Evolutionary conservation across 2,113 vertebrate genomes (phyloP).

Genomic region (Chunga burmeisteri): DNA sequence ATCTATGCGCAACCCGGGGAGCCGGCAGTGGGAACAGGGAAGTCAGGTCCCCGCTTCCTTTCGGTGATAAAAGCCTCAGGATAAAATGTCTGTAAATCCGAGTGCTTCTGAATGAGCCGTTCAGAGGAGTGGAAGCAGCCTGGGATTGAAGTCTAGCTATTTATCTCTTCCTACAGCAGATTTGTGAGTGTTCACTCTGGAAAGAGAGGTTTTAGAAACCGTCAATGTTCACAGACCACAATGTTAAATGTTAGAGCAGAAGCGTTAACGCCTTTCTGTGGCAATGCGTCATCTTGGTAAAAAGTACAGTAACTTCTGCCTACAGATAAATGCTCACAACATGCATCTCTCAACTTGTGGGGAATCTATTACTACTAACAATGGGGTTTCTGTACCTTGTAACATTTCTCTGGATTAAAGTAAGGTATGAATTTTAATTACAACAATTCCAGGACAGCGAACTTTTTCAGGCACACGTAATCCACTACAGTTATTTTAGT

Average conservation of each 20-base stretch:
- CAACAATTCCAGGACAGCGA: not conserved
- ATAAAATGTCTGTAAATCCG: not conserved
- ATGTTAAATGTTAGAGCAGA: not conserved
- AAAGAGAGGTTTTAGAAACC: not conserved
- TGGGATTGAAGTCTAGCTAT: not conserved
- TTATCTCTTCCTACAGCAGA: not conserved
- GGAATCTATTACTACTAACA: not conserved
- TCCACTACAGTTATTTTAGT: not conserved
- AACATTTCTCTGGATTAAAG: not conserved
- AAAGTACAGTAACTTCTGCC: not conserved
- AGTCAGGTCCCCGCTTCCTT: not conserved
- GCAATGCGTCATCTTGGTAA: not conserved
- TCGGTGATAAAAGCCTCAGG: not conserved
- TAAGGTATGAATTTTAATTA: not conserved
- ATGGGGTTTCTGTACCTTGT: not conserved
- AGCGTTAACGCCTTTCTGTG: not conserved
- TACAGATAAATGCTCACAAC: not conserved
- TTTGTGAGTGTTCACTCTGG: not conserved
- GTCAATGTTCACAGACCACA: not conserved
- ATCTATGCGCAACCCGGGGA: not conserved
- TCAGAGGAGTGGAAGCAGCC: not conserved
- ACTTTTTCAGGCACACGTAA: not conserved
- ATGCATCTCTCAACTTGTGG: not conserved
- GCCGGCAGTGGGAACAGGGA: not conserved
- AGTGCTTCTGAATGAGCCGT: not conserved